Evolutionary conservation across 2,797 vertebrate genomes (phyloP).

Genomic region (Protonibea diacanthus): DNA sequence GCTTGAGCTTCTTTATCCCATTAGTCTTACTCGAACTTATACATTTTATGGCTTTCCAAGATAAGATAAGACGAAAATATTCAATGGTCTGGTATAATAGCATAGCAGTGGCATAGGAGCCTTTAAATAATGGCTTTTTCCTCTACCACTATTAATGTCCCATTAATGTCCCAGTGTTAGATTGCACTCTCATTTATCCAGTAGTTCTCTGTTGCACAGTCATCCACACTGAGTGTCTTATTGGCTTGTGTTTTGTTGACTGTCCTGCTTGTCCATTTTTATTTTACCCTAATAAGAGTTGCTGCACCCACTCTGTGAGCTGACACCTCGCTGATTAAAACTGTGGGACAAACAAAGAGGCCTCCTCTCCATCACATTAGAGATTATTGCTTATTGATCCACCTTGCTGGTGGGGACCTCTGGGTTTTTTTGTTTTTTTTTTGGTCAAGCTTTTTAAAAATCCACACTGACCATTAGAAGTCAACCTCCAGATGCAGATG

Average conservation of each 20-base stretch:
- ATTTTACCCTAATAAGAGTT: constrained; percentile 52
- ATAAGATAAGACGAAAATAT: neutral
- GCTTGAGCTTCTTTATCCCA: neutral
- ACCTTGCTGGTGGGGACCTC: constrained; percentile 27
- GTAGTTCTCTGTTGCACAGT: neutral
- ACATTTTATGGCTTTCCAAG: neutral
- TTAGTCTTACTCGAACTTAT: neutral
- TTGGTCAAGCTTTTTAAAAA: constrained; percentile 48
- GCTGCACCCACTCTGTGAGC: constrained; percentile 35
- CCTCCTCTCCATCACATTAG: constrained; percentile 53
- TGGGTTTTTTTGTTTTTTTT: neutral
- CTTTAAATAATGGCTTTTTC: neutral
- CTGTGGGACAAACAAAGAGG: constrained; percentile 50
- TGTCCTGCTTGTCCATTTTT: constrained; percentile 21
- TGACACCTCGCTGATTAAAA: constrained; percentile 64
- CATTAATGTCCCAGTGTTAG: neutral
- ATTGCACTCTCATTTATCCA: neutral
- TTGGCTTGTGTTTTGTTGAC: neutral
- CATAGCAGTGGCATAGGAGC: neutral
- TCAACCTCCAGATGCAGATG: constrained; percentile 53
- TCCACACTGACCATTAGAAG: constrained; percentile 45
- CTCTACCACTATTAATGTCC: neutral
- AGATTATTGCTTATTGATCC: constrained; percentile 80
- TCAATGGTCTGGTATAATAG: neutral
- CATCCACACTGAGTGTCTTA: neutral